Evolutionary conservation across 37 sponge, comb jelly and placozoan species (phyloP), one percentile per base, ranked within the genome.

Genomic region (Cladorhizidae sp.): DNA sequence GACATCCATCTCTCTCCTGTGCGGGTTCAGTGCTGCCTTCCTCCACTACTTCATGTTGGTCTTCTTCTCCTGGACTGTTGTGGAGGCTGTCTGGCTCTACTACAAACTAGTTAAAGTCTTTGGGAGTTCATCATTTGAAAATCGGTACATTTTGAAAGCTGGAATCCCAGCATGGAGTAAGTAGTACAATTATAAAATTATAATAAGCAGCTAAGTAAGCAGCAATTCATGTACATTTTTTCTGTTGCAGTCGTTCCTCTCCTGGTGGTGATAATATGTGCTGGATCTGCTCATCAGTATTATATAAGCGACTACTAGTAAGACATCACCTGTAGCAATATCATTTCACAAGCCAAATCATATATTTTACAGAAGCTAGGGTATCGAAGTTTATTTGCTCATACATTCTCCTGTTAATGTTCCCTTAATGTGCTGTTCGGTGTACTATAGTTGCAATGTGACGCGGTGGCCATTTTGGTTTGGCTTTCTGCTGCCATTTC

Each of bases 1-100:
- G 3, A 62, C 65, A 12, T 7, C 58, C 29, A 76, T 88, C 14
- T 42, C 73, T 15, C 37, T 50, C 5, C 45, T 87, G 36, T 89
- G 89, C 78, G 89, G 85, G 2, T 23, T 89, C 41, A 55, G 40
- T 31, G 55, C 85, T 49, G 89, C 85, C 32, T 65, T 89, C 31
- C 57, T 89, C 7, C 83, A 89, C 40, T 89, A 89, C 75, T 83
- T 89, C 79, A 74, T 89, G 75, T 33, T 89, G 75, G 89, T 79
- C 45, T 83, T 57, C 75, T 89, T 89, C 50, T 29, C 64, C 42
- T 89, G 89, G 84, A 89, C 84, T 17, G 89, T 75, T 45, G 74
- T 57, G 14, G 89, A 89, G 57, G 79, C 89, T 7, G 70, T 89
- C 28, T 73, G 54, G 21, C 74, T 89, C 59, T 83, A 89, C 68